These are phyloP conservation scores for Scleropages formosus DNA, from an alignment of 2,797 vertebrate species.

Conservation along the genomic window DNA sequence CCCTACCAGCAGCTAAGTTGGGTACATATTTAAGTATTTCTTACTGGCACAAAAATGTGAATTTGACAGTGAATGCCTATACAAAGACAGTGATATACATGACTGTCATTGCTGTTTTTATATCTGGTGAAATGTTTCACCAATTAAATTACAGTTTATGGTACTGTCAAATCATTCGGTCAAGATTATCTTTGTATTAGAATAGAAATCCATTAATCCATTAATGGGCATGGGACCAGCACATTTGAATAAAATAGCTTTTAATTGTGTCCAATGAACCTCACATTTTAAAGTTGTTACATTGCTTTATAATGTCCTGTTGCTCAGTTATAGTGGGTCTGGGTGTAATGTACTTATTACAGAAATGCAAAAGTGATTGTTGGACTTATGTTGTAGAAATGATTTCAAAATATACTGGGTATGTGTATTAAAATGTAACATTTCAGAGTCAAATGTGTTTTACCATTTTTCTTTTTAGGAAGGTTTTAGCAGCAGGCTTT, in stretches of 20 bases:
- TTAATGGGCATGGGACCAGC: constrained; percentile 63
- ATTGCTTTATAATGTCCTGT: constrained; percentile 25
- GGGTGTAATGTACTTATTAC: constrained; percentile 24
- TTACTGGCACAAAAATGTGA: constrained; percentile 23
- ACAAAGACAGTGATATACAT: constrained; percentile 32
- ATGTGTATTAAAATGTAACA: constrained; percentile 70
- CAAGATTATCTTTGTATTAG: constrained; percentile 58
- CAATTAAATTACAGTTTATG: constrained; percentile 29
- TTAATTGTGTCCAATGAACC: constrained; percentile 45
- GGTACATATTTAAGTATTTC: constrained; percentile 20
- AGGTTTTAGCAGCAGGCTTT: constrained; percentile 50
- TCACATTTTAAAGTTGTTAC: constrained; percentile 36
- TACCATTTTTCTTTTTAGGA: constrained; percentile 61
- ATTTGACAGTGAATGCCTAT: constrained; percentile 26
- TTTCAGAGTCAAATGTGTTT: constrained; percentile 67
- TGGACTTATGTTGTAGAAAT: constrained; percentile 53
- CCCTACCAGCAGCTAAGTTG: constrained; percentile 53
- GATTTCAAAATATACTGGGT: constrained; percentile 64
- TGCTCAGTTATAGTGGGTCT: constrained; percentile 21
- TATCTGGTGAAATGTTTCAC: background rate
- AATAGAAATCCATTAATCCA: constrained; percentile 44
- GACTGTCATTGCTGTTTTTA: background rate
- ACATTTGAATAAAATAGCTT: constrained; percentile 45
- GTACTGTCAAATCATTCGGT: constrained; percentile 23
- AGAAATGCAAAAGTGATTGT: constrained; percentile 31